phyloP scores from a whole-genome alignment of 2,113 vertebrate genomes.

The Aptenodytes forsteri region DNA sequence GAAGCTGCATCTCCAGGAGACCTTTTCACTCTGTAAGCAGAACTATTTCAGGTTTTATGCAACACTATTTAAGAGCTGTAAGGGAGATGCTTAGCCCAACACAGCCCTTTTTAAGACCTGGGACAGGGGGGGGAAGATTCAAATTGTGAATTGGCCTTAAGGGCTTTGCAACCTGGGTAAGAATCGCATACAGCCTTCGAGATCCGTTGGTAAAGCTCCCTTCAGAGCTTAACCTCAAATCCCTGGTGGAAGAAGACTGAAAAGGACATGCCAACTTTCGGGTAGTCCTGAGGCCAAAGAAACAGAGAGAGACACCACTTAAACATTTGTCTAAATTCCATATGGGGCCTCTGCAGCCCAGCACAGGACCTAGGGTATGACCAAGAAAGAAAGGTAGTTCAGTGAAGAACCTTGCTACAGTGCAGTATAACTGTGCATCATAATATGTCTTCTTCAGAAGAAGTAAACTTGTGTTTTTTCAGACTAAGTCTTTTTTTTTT shows the following conservation, averaged over 20 bases:
- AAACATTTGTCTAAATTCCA: background rate
- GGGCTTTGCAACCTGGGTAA: background rate
- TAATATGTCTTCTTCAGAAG: background rate
- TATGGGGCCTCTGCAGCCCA: background rate
- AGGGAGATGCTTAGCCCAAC: background rate
- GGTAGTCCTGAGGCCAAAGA: background rate
- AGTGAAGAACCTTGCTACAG: background rate
- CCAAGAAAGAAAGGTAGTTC: background rate
- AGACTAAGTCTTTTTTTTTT: background rate
- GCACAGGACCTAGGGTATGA: background rate
- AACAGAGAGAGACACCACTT: background rate
- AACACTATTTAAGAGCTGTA: background rate
- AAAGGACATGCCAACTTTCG: background rate
- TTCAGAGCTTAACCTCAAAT: background rate
- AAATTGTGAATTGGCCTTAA: background rate
- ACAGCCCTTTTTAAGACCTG: background rate
- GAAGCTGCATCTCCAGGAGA: background rate
- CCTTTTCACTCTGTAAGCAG: background rate
- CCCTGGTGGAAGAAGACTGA: background rate
- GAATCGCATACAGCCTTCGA: background rate
- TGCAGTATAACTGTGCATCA: background rate
- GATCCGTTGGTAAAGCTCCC: background rate
- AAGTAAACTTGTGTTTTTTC: background rate
- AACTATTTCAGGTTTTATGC: background rate
- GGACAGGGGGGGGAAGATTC: background rate